Evolutionary conservation across 2,113 vertebrate genomes (phyloP), one percentile per base, ranked within the genome.

Genomic region (Sminthopsis crassicaudata): DNA sequence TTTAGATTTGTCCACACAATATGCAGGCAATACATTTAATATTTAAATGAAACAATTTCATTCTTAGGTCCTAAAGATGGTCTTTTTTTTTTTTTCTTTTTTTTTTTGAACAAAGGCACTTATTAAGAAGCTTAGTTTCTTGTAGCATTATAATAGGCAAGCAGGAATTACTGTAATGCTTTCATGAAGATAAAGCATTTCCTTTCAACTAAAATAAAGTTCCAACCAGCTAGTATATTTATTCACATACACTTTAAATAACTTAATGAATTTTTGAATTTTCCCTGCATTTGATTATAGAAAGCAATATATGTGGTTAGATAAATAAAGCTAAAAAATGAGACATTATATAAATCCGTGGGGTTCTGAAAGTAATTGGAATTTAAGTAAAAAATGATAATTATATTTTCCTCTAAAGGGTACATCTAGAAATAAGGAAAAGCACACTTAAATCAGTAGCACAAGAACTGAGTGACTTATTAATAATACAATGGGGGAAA

Each of bases 311-410:
- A 46, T 24, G 51, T 60, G 5, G 9, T 27, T 27, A 90, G 11
- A 53, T 91, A 92, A 92, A 95, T 88, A 8, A 54, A 84, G 23
- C 60, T 91, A 92, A 25, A 92, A 92, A 46, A 42, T 42, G 51
- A 93, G 30, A 22, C 8, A 55, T 48, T 46, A 5, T 52, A 19
- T 46, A 52, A 91, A 89, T 89, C 10, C 24, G 23, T 26, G n/a
- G 22, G 27, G 55, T 91, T 23, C 30, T 92, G 30, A 19, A 89
- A 52, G n/a, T 55, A 90, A 30, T 46, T 36, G 52, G 23, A 22
- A 30, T 22, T 54, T 16, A 91, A 93, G 51, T 89, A 89, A 89
- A 48, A 48, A 95, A 95, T 50, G 3, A 36, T 53, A 91, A 91
- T 88, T 91, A 9, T 2, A 54, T 6, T 54, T 67, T 91, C 46